phyloP scores from a whole-genome alignment of 2,797 vertebrate species.

The Manis crassicaudata region DNA sequence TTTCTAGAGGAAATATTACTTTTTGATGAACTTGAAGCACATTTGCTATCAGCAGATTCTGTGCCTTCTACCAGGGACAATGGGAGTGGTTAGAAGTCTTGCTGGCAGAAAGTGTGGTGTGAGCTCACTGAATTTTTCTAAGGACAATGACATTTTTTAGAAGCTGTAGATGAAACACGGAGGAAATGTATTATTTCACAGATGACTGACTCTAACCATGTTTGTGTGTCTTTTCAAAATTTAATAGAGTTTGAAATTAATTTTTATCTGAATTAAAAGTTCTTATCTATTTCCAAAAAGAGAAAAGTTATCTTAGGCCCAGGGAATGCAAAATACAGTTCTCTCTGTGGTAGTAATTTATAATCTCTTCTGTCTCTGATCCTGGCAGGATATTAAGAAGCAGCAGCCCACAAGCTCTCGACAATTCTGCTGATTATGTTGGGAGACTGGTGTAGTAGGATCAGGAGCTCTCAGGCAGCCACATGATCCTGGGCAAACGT shows the following conservation, averaged over 20 bases:
- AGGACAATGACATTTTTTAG: neutral
- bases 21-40: neutral
- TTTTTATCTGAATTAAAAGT: conserved; percentile 39
- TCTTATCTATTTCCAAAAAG: neutral
- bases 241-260: conserved; percentile 4
- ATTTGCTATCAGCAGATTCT: neutral
- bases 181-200: neutral
- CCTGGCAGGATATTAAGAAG: conserved; percentile 1
- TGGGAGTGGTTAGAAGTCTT: neutral
- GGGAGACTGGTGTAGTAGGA: neutral
- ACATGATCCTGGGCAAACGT: neutral
- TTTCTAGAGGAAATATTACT: neutral
- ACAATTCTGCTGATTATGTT: neutral
- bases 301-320: neutral
- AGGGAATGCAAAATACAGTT: conserved; percentile 1
- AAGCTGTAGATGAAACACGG: neutral
- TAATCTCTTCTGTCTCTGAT: neutral
- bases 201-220: neutral
- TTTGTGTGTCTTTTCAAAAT: neutral
- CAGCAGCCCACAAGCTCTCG: neutral
- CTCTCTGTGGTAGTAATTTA: neutral
- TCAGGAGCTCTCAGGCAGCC: neutral
- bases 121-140: neutral
- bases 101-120: neutral
- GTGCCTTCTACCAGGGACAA: neutral